Evolutionary conservation across 2,113 vertebrate genomes (phyloP), one percentile per base, ranked within the genome.

Genomic region (Eonycteris spelaea): DNA sequence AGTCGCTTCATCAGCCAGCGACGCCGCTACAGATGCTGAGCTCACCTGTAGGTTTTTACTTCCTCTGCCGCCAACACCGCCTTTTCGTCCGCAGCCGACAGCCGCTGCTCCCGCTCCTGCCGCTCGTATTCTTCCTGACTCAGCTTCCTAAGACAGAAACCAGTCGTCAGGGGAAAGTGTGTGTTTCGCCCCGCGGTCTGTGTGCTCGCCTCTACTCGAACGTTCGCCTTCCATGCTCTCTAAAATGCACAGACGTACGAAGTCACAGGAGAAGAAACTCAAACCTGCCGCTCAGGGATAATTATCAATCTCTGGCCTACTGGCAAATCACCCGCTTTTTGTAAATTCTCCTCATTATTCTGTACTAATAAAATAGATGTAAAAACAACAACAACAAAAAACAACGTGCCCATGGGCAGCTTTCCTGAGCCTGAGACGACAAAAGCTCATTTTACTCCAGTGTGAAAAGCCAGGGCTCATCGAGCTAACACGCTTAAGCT

Each of bases 51-150:
- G 63, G 98, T 96, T 98, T 99, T 99, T 3, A 99, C 98, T 98
- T 99, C 99, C 96, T 99, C 99, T 0, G 99, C 98, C 0, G 99
- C 99, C 93, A 99, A 96, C 35, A 99, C 30, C 0, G 99, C 99
- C 97, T 99, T 99, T 51, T 99, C 99, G 93, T 99, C 99, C n/a
- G 99, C 99, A 96, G 99, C 99, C 0, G 99, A 98, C 38, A 99
- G 98, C 96, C 98, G 99, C 91, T 97, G 99, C 95, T 99, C 99
- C 96, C 99, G 99, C 94, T 99, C 99, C 87, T 99, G 99, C 22
- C 99, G 99, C 95, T 99, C 99, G 59, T 99, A 98, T 84, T 99
- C 99, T 75, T 99, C 99, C 83, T 99, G 99, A 0, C 99, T 99
- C 94, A 99, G 89, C 96, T 98, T 99, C 98, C 99, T 99, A 97